A percentile compares a stretch with the other conserved stretches of the same genome.
These are phyloP conservation scores for Sesamia inferens DNA, from an alignment of 2,888 invertebrate genomes.

Conservation along the genomic window DNA sequence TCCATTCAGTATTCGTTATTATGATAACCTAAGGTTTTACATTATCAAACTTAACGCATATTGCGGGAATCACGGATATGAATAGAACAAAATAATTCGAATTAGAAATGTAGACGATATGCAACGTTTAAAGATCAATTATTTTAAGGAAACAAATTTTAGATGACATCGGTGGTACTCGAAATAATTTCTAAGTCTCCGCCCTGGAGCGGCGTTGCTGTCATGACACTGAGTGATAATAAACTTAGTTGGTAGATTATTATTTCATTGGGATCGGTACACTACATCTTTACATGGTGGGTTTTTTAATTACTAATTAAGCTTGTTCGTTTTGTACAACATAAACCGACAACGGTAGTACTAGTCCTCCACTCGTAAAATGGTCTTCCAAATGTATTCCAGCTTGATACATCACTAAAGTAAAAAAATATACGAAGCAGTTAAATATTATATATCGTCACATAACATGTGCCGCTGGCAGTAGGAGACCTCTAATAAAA, in stretches of 20 bases:
- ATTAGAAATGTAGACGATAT: conserved; percentile 89
- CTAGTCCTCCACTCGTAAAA: conserved; percentile 67
- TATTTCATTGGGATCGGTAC: conserved; percentile 71
- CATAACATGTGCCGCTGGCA: conserved; percentile 84
- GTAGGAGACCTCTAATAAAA: conserved; percentile 88
- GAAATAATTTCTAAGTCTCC: conserved; percentile 81
- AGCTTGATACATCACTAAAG: conserved; percentile 78
- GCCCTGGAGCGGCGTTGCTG: conserved; percentile 72
- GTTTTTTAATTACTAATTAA: conserved; percentile 76
- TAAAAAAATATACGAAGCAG: conserved; percentile 83
- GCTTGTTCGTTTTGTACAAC: conserved; percentile 82
- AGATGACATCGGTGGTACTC: conserved; percentile 88
- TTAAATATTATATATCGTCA: conserved; percentile 78
- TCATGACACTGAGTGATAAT: conserved; percentile 70
- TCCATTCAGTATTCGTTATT: conserved; percentile 80
- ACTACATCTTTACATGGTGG: conserved; percentile 76
- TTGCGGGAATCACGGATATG: conserved; percentile 84
- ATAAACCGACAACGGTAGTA: conserved; percentile 72
- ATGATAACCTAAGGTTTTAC: conserved; percentile 83
- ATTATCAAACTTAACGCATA: conserved; percentile 84
- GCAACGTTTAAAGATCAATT: conserved; percentile 88
- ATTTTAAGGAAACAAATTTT: conserved; percentile 78
- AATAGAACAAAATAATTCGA: conserved; percentile 87
- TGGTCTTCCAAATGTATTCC: conserved; percentile 71
- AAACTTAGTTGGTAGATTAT: conserved; percentile 63